These are phyloP conservation scores for Amazona ochrocephala DNA, from an alignment of 2,797 vertebrate genomes.

Conservation along the genomic window DNA sequence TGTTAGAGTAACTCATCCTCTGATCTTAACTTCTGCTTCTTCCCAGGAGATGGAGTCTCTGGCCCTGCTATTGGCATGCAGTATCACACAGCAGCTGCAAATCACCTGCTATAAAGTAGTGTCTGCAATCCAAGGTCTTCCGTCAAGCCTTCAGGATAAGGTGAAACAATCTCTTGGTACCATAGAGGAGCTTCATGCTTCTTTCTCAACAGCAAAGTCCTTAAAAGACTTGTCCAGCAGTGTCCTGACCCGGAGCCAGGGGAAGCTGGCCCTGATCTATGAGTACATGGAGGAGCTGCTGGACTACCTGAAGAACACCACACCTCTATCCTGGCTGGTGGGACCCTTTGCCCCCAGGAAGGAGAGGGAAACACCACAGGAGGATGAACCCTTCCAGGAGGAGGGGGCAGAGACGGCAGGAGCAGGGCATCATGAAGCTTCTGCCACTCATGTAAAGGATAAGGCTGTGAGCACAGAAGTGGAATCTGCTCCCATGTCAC, in stretches of 20 bases:
- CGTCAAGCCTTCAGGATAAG: constrained; percentile 48
- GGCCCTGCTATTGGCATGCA: constrained; percentile 78
- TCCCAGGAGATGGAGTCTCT: constrained; percentile 80
- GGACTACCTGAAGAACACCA: constrained; percentile 83
- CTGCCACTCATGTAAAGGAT: background rate
- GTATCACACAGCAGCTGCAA: constrained; percentile 35
- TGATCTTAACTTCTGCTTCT: background rate
- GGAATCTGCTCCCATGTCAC: background rate
- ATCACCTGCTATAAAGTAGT: background rate
- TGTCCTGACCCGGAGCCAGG: constrained; percentile 76
- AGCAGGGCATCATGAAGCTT: background rate
- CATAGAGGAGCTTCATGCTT: constrained; percentile 76
- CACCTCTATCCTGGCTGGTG: constrained; percentile 85
- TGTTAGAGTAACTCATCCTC: background rate
- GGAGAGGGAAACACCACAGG: background rate
- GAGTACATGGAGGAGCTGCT: constrained; percentile 82
- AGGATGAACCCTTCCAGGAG: background rate
- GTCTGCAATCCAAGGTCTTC: constrained; percentile 23
- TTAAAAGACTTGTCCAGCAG: constrained; percentile 73
- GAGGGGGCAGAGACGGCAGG: background rate
- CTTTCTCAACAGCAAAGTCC: constrained; percentile 71
- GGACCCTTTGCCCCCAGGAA: constrained; percentile 80
- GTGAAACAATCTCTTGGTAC: constrained; percentile 72
- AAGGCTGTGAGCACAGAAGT: background rate
- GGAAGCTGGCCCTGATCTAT: constrained; percentile 58